Percentiles rank a stretch among this genome's conserved stretches.
phyloP scores from a whole-genome alignment of 2,888 invertebrate genomes.

The Adela reaumurella region DNA sequence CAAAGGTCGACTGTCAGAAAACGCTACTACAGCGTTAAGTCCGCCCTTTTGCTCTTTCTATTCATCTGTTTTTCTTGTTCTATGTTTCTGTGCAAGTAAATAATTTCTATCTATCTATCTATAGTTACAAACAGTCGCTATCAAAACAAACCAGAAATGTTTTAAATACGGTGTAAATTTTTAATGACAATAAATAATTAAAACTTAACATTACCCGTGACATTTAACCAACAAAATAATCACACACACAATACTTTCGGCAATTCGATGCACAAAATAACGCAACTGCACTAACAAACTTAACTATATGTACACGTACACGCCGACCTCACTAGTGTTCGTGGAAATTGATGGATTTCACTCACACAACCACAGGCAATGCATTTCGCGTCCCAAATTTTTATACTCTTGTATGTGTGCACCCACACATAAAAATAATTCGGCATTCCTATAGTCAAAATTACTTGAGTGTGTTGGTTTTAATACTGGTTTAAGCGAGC shows the following conservation, averaged over 20 bases:
- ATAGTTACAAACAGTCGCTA: no score
- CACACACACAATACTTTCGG: conserved; percentile 14
- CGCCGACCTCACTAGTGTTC: background rate
- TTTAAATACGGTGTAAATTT: no score
- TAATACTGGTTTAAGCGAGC: no score
- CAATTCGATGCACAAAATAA: background rate
- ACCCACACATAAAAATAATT: conserved; percentile 31
- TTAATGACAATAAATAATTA: no score
- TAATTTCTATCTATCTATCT: no score
- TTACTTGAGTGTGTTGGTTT: conserved; percentile 20
- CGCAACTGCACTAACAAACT: background rate
- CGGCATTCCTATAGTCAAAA: conserved; percentile 50
- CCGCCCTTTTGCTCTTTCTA: no score
- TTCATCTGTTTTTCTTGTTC: no score
- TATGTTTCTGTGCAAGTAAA: no score
- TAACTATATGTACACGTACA: background rate
- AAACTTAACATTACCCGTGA: no score
- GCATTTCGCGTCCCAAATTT: background rate
- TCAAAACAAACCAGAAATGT: no score
- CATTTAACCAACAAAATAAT: background rate
- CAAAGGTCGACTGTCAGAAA: no score
- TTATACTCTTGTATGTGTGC: conserved; percentile 5
- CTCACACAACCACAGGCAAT: conserved; percentile 14
- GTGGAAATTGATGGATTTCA: conserved; percentile 11
- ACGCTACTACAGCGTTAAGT: no score